These are phyloP conservation scores for Halichoerus grypus DNA, from an alignment of 2,113 vertebrate genomes.

Conservation along the genomic window DNA sequence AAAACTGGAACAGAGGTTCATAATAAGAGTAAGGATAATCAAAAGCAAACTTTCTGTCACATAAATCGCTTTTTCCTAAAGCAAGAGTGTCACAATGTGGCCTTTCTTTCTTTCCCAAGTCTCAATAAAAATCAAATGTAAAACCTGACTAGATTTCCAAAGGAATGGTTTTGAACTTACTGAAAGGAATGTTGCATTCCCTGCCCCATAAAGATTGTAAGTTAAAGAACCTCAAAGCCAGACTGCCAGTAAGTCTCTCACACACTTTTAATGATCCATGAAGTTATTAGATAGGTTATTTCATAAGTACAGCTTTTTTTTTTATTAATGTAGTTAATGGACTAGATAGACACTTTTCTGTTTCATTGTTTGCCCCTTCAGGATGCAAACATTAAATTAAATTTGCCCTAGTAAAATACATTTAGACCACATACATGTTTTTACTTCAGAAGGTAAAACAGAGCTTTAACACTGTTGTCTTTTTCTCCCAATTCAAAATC, in stretches of 20 bases:
- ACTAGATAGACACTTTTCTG: conserved; percentile 8
- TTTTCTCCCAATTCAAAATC: conserved; percentile 52
- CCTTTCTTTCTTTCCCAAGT: background rate
- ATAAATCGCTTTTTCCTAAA: background rate
- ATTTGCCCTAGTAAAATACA: background rate
- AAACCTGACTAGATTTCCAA: background rate
- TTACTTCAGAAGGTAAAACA: background rate
- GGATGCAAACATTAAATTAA: conserved; percentile 11
- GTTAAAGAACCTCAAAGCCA: background rate
- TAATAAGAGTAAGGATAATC: background rate
- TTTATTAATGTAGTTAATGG: conserved; percentile 44
- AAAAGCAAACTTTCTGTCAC: background rate
- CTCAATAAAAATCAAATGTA: background rate
- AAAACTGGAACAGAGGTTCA: background rate
- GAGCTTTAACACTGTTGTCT: background rate
- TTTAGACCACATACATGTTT: background rate
- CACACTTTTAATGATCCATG: background rate
- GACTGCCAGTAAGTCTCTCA: background rate
- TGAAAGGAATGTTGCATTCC: background rate
- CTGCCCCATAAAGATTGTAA: background rate
- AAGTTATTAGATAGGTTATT: conserved; percentile 44
- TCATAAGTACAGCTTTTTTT: conserved; percentile 3
- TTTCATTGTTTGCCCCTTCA: background rate
- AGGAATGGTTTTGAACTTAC: background rate
- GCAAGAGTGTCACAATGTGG: background rate